These are phyloP conservation scores for Scaptomyza caliginosa DNA, from an alignment of 2,888 invertebrate species.

Conservation along the genomic window DNA sequence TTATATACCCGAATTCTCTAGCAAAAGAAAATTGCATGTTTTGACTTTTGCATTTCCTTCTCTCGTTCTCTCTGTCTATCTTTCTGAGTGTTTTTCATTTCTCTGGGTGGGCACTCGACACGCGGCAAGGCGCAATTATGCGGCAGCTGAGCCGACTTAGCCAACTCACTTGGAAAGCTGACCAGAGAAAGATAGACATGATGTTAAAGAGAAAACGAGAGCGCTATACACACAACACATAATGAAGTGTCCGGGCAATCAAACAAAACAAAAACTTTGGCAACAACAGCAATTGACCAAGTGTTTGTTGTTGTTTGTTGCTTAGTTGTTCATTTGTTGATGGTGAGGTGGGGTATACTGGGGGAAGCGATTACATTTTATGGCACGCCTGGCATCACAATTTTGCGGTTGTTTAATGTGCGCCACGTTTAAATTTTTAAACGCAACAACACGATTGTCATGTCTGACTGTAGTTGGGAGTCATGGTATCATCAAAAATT, in stretches of 20 bases:
- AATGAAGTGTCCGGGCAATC: slow-evolving; percentile 57
- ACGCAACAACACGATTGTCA: slow-evolving; percentile 58
- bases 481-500: slow-evolving; percentile 71
- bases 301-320: slow-evolving; percentile 31
- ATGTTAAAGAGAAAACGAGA: not conserved
- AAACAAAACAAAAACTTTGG: slow-evolving; percentile 46
- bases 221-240: slow-evolving; percentile 14
- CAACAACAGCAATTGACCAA: slow-evolving; percentile 48
- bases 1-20: slow-evolving; percentile 47
- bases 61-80: not conserved
- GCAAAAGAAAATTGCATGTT: slow-evolving; percentile 75
- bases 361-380: slow-evolving; percentile 55
- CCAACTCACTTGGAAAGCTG: slow-evolving; percentile 72
- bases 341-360: not conserved
- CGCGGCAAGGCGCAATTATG: slow-evolving; percentile 60
- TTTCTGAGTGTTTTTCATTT: not conserved
- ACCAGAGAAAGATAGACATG: slow-evolving; percentile 22
- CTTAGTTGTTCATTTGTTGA: slow-evolving; percentile 8
- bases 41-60: slow-evolving; percentile 48
- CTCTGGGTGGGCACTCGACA: slow-evolving; percentile 46
- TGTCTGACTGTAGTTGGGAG: slow-evolving; percentile 27
- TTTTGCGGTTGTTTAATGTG: slow-evolving; percentile 60
- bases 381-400: slow-evolving; percentile 55
- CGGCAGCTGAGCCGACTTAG: slow-evolving; percentile 75
- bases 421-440: slow-evolving; percentile 53